Conservation (phyloP, 2,888 invertebrate genomes). For the Drosophila algonquin region DNA sequence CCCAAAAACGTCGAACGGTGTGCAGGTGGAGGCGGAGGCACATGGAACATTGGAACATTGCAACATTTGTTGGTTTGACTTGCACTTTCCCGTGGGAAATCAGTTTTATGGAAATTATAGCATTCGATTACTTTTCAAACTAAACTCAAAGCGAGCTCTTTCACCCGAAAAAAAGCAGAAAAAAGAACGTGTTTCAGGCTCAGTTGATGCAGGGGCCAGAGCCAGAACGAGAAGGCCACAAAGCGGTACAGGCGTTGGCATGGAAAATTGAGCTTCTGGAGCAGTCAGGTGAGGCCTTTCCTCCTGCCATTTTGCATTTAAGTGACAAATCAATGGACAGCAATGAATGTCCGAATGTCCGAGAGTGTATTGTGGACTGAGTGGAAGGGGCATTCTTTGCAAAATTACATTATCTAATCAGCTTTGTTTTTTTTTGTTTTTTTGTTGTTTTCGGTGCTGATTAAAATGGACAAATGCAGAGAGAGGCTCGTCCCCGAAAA, state of each 20-base stretch:
- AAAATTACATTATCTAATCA: slow-evolving; percentile 51
- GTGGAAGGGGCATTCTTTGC: slow-evolving; percentile 9
- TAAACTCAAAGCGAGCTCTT: slow-evolving; percentile 38
- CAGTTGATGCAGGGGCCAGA: background rate
- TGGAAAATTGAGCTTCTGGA: slow-evolving; percentile 24
- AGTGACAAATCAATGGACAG: slow-evolving; percentile 67
- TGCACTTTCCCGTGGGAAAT: slow-evolving; percentile 71
- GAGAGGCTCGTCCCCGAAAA: no score
- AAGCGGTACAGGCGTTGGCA: slow-evolving; percentile 32
- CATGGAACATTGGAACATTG: slow-evolving; percentile 52
- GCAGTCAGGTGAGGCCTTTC: slow-evolving; percentile 36
- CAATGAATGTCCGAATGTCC: slow-evolving; percentile 32
- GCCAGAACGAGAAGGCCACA: background rate
- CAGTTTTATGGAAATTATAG: slow-evolving; percentile 79
- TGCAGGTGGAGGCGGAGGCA: slow-evolving; percentile 37
- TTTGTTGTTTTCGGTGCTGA: slow-evolving; percentile 1
- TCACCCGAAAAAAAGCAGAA: slow-evolving; percentile 48
- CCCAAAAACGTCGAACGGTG: slow-evolving; percentile 4
- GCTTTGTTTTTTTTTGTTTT: slow-evolving; percentile 7
- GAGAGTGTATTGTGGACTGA: no score
- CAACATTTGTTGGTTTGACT: slow-evolving; percentile 65
- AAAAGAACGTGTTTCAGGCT: slow-evolving; percentile 11
- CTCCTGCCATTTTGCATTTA: slow-evolving; percentile 39
- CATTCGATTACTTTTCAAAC: slow-evolving; percentile 77
- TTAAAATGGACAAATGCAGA: slow-evolving; percentile 1